Evolutionary conservation across 2,113 vertebrate species (phyloP).

Genomic region (Gasterosteus nipponicus): DNA sequence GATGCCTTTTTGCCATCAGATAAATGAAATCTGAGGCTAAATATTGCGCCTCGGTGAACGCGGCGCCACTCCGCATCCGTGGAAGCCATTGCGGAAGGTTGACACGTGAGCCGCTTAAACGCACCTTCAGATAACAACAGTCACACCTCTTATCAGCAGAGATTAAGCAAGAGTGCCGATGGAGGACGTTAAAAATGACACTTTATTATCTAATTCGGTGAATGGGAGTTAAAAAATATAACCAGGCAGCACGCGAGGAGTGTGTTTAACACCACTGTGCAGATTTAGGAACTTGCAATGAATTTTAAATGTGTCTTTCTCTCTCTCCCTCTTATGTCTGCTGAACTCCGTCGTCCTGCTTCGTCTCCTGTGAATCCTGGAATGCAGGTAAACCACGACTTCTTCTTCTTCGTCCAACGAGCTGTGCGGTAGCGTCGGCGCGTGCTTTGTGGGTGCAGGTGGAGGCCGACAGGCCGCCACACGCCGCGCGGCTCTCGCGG

Average conservation of each 20-base stretch:
- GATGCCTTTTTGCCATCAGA: neutral
- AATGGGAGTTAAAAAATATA: neutral
- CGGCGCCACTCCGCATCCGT: neutral
- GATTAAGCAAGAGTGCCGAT: neutral
- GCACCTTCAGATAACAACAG: neutral
- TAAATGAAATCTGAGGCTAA: too few relatives aligned
- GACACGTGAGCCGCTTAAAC: conserved; percentile 13
- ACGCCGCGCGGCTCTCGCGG: neutral
- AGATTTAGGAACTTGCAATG: too few relatives aligned
- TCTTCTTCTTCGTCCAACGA: neutral
- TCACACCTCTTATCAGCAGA: neutral
- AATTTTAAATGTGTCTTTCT: conserved; percentile 5
- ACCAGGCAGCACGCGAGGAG: neutral
- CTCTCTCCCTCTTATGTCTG: conserved; percentile 8
- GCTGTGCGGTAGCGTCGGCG: neutral
- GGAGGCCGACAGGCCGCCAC: neutral
- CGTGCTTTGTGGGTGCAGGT: neutral
- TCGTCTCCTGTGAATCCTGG: conserved; percentile 1
- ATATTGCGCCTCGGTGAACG: neutral
- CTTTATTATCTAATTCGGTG: neutral
- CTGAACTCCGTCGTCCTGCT: neutral
- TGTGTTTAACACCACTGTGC: neutral
- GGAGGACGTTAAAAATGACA: conserved; percentile 3
- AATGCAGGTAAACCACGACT: conserved; percentile 22
- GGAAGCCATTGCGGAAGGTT: neutral